phyloP scores from a whole-genome alignment of 2,113 vertebrate genomes.

The Hipposideros armiger region DNA sequence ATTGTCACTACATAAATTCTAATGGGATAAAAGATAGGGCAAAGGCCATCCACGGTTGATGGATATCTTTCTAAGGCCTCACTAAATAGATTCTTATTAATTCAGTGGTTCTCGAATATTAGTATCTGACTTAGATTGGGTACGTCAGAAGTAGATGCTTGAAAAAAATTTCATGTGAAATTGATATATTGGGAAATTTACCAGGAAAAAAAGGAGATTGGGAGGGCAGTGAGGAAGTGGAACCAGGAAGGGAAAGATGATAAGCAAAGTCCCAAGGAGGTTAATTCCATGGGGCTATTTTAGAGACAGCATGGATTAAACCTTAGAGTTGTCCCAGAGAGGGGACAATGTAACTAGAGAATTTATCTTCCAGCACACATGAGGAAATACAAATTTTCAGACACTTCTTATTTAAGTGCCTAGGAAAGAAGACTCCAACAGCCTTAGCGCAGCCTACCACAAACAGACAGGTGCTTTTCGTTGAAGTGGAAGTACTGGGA shows the following conservation, averaged over 20 bases:
- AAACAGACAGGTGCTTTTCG: not conserved
- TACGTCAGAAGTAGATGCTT: not conserved
- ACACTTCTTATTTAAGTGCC: not conserved
- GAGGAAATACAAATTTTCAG: not conserved
- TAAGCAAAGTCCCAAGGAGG: not conserved
- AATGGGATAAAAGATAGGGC: not conserved
- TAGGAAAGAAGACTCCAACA: not conserved
- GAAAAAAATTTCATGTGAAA: not conserved
- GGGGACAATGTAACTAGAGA: not conserved
- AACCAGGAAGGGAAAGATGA: not conserved
- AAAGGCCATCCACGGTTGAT: not conserved
- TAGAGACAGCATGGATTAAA: not conserved
- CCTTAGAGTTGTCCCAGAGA: not conserved
- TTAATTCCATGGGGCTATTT: not conserved
- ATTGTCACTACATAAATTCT: not conserved
- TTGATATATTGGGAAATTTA: not conserved
- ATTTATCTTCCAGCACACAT: not conserved
- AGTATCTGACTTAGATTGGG: not conserved
- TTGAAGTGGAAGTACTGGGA: not conserved
- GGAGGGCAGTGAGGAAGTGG: not conserved
- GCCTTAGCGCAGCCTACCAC: too few species aligned
- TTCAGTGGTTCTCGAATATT: not conserved
- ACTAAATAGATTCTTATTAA: not conserved
- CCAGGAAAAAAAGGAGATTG: not conserved
- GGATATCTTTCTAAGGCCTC: not conserved